Evolutionary conservation across 1,140 invertebrate species (phyloP).

Genomic region (Drosophila mauritiana): DNA sequence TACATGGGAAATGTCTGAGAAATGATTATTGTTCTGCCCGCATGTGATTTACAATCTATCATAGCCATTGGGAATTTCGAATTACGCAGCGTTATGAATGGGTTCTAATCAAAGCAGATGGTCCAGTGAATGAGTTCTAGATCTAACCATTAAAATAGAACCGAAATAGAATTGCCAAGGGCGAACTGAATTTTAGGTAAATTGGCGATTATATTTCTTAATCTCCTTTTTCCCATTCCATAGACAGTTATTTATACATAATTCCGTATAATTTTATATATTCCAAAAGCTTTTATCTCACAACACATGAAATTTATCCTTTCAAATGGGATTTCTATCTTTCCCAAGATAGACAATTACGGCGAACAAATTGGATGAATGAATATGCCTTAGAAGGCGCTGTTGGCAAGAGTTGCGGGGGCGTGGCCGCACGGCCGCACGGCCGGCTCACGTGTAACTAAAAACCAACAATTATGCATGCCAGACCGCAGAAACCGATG

Average conservation of each 20-base stretch:
- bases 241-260: not conserved
- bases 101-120: conserved; percentile 34
- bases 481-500: conserved; percentile 77
- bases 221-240: not conserved
- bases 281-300: not conserved
- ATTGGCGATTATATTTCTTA: not conserved
- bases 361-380: conserved; percentile 27
- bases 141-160: not conserved
- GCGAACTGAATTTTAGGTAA: not conserved
- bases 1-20: conserved; percentile 64
- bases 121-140: not conserved
- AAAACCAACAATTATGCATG: conserved; percentile 83
- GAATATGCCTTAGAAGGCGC: not conserved
- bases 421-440: conserved; percentile 17
- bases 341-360: conserved; percentile 39
- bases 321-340: conserved; percentile 3
- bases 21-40: conserved; percentile 70
- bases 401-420: not conserved
- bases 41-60: conserved; percentile 55
- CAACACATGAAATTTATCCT: not conserved
- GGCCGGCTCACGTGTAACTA: conserved; percentile 70
- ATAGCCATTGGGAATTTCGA: conserved; percentile 40
- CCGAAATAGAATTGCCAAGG: not conserved
- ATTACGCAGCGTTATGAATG: conserved; percentile 42
- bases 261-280: not conserved